Conservation (phyloP, 2,888 invertebrate genomes). For the Galeopsomyia nigrocyanea region DNA sequence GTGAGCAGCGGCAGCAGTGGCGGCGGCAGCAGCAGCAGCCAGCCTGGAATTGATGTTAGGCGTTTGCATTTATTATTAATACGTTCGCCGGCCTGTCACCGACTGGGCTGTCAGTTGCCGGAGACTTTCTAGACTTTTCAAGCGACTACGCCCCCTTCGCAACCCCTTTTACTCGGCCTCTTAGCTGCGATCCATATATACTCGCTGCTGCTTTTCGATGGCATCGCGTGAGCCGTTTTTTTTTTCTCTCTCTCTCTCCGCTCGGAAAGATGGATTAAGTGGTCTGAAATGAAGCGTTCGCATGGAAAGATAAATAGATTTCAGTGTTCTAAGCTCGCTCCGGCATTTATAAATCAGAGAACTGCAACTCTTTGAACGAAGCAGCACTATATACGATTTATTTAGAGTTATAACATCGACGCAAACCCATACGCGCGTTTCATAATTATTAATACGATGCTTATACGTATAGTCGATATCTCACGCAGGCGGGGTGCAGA, state of each 20-base stretch:
- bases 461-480: no score
- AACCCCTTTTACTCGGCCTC: conserved; percentile 37
- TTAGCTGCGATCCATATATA: conserved; percentile 6
- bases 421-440: no score
- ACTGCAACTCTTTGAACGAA: neutral
- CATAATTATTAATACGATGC: no score
- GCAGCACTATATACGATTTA: neutral
- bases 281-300: conserved; percentile 4
- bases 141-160: conserved; percentile 1
- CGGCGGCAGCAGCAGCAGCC: conserved; percentile 23
- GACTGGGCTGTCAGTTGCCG: conserved; percentile 61
- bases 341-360: neutral
- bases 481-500: no score
- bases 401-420: neutral
- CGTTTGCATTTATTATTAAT: conserved; percentile 68
- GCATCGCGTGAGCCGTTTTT: neutral
- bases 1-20: no score
- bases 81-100: conserved; percentile 63
- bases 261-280: conserved; percentile 5
- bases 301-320: no score
- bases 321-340: no score
- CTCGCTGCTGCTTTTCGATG: conserved; percentile 16
- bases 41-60: conserved; percentile 65
- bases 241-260: neutral
- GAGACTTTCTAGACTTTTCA: conserved; percentile 54